These are phyloP conservation scores for Nudaria mundana DNA, from an alignment of 2,888 invertebrate species.

Conservation along the genomic window DNA sequence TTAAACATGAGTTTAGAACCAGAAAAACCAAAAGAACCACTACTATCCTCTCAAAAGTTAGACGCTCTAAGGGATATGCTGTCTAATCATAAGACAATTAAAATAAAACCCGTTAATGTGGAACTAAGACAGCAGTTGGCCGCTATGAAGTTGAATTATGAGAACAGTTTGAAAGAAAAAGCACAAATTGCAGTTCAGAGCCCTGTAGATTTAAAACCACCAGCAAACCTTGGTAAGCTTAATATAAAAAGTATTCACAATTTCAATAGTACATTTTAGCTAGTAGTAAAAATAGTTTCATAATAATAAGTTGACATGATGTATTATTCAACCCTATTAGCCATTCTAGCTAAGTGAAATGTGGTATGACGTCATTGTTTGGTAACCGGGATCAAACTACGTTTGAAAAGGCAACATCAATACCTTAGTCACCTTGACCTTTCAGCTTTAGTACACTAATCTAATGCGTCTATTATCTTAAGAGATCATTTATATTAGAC, in stretches of 20 bases:
- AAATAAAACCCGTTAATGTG: constrained; percentile 74
- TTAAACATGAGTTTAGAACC: constrained; percentile 77
- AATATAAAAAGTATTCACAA: background rate
- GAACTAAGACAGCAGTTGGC: constrained; percentile 66
- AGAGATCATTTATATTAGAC: no score
- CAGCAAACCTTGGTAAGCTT: constrained; percentile 30
- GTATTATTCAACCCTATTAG: no score
- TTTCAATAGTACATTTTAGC: no score
- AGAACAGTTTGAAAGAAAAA: constrained; percentile 56
- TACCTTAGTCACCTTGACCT: no score
- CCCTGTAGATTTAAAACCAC: constrained; percentile 15
- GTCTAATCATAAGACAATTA: constrained; percentile 73
- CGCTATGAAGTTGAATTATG: constrained; percentile 56
- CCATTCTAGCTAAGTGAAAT: no score
- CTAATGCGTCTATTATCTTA: no score
- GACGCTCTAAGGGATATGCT: constrained; percentile 75
- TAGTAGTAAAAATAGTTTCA: no score
- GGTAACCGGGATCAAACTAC: no score
- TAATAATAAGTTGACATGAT: no score
- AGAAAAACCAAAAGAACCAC: constrained; percentile 56
- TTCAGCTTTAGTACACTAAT: no score
- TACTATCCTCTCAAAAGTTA: constrained; percentile 73
- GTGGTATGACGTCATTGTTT: no score
- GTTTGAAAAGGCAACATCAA: no score
- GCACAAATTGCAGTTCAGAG: constrained; percentile 15